Evolutionary conservation across 2,797 vertebrate genomes (phyloP), one percentile per base, ranked within the genome.

Genomic region (Amblyopsis hoosieri): DNA sequence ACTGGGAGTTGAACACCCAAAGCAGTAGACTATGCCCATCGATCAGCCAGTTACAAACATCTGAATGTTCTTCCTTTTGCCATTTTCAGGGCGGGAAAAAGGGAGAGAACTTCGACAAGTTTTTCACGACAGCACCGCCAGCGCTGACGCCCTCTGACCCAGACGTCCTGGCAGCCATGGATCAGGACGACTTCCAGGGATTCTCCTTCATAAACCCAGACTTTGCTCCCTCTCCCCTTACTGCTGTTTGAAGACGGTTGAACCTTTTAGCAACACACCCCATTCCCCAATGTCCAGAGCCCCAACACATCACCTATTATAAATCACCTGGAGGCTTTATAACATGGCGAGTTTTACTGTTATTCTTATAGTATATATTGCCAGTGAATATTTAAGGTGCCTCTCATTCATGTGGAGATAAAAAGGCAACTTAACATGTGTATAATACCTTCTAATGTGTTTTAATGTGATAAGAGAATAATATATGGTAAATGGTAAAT

Each of bases 91-190:
- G 95, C 46, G 96, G 96, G 15, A 93, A 71, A 65, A 96, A 95
- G 57, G 95, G 93, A 0, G 95, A 97, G 86, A 97, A 97, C 78
- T 97, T 97, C 42, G 96, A 97, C 87, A 93, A 95, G 76, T 97
- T 96, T 89, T 97, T 97, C 90, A 97, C 96, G 0, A 90, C 89
- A 5, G 93, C 93, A 13, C 90, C 94, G 0, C 91, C 95, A 0
- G 93, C 85, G 0, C 90, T 97, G 72, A 97, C 95, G 0, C 95
- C 96, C 1, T 96, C 96, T 1, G 96, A 97, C 82, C 95, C 94
- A 2, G 89, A 96, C 11, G 86, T 97, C 12, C 89, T 97, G 11
- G 94, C 94, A 29, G 95, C 92, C 58, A 93, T 97, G 1, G 94
- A 95, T 82, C 95, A 96, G 87, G 90, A 94, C 0, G 96, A 97